phyloP scores from a whole-genome alignment of 2,797 vertebrate genomes.

The Siniperca obscura region DNA sequence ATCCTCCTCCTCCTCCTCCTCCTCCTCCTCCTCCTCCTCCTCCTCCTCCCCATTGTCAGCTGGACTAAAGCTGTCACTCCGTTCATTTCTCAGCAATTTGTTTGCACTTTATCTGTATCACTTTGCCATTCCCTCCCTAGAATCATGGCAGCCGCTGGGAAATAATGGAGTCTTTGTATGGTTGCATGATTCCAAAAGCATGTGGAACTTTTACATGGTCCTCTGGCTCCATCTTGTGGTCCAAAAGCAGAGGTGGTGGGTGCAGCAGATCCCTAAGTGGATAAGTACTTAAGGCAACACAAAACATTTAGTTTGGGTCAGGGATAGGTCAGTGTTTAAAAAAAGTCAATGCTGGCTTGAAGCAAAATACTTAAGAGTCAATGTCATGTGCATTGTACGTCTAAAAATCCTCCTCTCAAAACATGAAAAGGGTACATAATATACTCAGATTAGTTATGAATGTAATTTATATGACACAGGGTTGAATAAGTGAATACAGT shows the following conservation, averaged over 20 bases:
- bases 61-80: conserved; percentile 16
- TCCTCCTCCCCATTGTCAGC: background rate
- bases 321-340: too few species aligned
- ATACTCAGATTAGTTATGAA: too few species aligned
- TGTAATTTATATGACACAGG: too few species aligned
- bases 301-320: too few species aligned
- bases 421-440: too few species aligned
- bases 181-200: background rate
- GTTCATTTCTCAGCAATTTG: conserved; percentile 19
- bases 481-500: too few species aligned
- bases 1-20: background rate
- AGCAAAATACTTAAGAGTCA: too few species aligned
- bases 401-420: too few species aligned
- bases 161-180: conserved; percentile 71
- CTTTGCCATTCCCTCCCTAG: conserved; percentile 7
- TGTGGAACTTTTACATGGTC: background rate
- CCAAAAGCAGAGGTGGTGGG: background rate
- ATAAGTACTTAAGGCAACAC: too few species aligned
- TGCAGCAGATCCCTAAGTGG: too few species aligned
- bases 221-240: conserved; percentile 71
- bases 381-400: too few species aligned
- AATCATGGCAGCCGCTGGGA: conserved; percentile 38
- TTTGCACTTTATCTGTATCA: conserved; percentile 30
- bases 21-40: background rate
- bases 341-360: too few species aligned